Conservation (phyloP, 2,797 vertebrate species). For the Danio kyathit region DNA sequence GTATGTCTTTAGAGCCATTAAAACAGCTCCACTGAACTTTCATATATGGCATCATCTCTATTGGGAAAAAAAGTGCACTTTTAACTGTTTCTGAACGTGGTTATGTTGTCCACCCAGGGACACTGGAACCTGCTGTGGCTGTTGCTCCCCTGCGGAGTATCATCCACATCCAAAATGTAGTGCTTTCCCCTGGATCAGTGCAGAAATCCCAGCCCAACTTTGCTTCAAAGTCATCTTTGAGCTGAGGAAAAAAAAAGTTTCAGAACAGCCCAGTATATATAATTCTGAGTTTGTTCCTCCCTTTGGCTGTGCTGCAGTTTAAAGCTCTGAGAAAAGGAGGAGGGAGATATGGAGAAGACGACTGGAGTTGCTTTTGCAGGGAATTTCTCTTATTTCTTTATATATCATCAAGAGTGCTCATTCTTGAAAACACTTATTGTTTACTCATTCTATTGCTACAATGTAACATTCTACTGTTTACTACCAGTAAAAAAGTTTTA, state of each 20-base stretch:
- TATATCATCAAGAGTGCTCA: not conserved
- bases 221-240: conserved; percentile 55
- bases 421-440: not conserved
- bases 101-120: not conserved
- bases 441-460: not conserved
- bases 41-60: too few relatives aligned
- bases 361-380: not conserved
- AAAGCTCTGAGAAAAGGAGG: conserved; percentile 66
- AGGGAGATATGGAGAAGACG: not conserved
- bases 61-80: not conserved
- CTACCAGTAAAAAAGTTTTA: too few relatives aligned
- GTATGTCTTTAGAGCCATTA: too few relatives aligned
- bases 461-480: not conserved
- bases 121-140: not conserved
- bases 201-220: conserved; percentile 28
- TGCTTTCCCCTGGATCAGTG: conserved; percentile 35
- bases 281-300: conserved; percentile 72
- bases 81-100: not conserved
- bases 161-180: conserved; percentile 13
- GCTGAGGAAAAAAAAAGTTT: conserved; percentile 70
- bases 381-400: conserved; percentile 2
- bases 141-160: not conserved
- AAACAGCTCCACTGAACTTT: too few relatives aligned
- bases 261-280: conserved; percentile 69
- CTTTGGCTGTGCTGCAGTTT: conserved; percentile 68